phyloP scores from a whole-genome alignment of 2,113 vertebrate genomes.

The Eclectus roratus region DNA sequence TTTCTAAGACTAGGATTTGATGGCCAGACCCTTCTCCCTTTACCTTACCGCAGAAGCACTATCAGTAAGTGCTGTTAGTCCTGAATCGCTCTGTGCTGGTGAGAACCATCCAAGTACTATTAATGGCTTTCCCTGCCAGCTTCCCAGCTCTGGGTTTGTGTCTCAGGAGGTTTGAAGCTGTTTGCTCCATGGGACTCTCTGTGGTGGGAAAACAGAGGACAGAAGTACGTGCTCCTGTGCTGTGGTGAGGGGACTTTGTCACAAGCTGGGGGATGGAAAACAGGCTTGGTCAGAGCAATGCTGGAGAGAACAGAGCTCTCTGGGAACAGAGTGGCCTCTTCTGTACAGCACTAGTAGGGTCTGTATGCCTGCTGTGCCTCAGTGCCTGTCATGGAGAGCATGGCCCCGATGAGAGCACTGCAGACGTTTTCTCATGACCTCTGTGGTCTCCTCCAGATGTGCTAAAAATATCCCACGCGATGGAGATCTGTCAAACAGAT shows the following conservation, averaged over 20 bases:
- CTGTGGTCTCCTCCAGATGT: neutral
- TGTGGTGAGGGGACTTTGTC: neutral
- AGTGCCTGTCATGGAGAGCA: neutral
- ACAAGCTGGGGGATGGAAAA: neutral
- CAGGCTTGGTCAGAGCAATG: neutral
- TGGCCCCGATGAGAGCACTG: fast-evolving
- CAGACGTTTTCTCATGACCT: neutral
- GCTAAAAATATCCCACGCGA: neutral
- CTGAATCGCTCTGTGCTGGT: neutral
- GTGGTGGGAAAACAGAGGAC: neutral
- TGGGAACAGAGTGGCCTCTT: neutral
- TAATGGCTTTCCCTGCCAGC: neutral
- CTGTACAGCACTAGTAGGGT: neutral
- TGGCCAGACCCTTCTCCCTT: neutral
- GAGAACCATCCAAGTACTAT: neutral
- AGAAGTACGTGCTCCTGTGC: neutral
- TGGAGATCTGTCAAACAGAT: neutral
- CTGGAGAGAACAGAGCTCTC: neutral
- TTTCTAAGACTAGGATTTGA: neutral
- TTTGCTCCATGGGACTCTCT: neutral
- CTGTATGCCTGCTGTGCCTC: neutral
- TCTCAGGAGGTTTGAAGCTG: neutral
- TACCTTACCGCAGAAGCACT: neutral
- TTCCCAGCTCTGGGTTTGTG: neutral
- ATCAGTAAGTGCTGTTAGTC: neutral